Base-by-base conservation (phyloP, 2,888 invertebrate species). In the Calliopum simillimum region DNA sequence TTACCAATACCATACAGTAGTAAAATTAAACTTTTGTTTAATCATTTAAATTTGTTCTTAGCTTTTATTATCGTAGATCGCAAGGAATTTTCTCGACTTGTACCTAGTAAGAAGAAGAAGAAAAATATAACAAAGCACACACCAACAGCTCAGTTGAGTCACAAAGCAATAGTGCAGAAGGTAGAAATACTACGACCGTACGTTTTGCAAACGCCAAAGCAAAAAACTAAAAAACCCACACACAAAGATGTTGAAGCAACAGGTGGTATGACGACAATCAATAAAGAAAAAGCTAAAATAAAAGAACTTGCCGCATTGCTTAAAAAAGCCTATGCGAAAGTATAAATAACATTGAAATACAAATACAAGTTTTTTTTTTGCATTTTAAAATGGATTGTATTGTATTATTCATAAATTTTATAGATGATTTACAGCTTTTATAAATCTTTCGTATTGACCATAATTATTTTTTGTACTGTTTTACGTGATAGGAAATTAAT, bases 91-190 rank as follows among this genome's bases (percentile, higher is more conserved):
- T 41, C 65, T 4, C 41, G 55, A 55, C 43, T 43, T 4, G 23
- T 14, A 5, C 43, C 21, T 14, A 23, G 43, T 49, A 5, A 5
- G 11, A 5, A 49, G 1, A 19, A 19, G 19, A 53, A 21, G 53
- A 53, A 2, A 53, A 21, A 21, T 12, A 5, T 53, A 53, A 12
- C 16, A 21, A n/a, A n/a, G 19, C 3, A 21, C 5, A 5, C 4
- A 5, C 12, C 53, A 53, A 21, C 49, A 14, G 3, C 67, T 3
- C 33, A 59, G 4, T 41, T 49, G 19, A 59, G 59, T 13, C 19
- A 16, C 3, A 67, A 49, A 43, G 59, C 67, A 11, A 59, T 67
- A n/a, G 67, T 67, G 46, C 58, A 67, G 16, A 67, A 67, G 12
- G 59, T 67, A 19, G 67, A 59, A 49, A 49, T 58, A 25, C 14